Conservation (phyloP, 2,888 invertebrate genomes). For the Esperia sulphurella region DNA sequence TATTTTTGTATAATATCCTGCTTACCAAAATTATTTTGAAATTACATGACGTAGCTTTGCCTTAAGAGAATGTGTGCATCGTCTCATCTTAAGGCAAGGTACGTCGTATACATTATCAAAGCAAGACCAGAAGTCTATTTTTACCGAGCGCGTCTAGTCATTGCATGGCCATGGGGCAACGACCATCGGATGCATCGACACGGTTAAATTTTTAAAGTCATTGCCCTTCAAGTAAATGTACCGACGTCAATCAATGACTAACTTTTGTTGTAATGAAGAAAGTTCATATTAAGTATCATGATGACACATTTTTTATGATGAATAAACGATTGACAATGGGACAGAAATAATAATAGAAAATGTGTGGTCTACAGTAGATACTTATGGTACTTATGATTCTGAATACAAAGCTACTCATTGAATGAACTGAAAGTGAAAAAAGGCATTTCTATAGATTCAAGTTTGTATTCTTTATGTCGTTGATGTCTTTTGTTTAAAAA, state of each 20-base stretch:
- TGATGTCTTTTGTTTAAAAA: too few species aligned
- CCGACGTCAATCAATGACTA: neutral
- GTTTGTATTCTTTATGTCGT: neutral
- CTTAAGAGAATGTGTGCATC: too few species aligned
- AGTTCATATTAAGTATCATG: too few species aligned
- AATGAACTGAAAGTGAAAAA: neutral
- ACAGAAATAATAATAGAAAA: too few species aligned
- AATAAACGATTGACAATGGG: too few species aligned
- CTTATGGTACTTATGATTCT: neutral
- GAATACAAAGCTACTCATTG: neutral
- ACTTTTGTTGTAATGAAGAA: neutral
- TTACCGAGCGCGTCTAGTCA: slow-evolving; percentile 31
- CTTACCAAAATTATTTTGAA: too few species aligned
- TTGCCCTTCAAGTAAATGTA: slow-evolving; percentile 42
- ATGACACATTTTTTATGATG: neutral
- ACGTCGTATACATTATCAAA: neutral
- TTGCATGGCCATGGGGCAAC: slow-evolving; percentile 44
- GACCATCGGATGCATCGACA: slow-evolving; percentile 57
- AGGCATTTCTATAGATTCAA: slow-evolving; percentile 3
- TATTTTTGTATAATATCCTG: too few species aligned
- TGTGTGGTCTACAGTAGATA: too few species aligned
- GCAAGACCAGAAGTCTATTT: slow-evolving; percentile 9
- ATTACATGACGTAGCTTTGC: too few species aligned
- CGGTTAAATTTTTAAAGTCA: slow-evolving; percentile 62
- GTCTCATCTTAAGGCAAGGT: neutral